Conservation (phyloP, 1,140 invertebrate species). For the Hydropsyche tenuis region DNA sequence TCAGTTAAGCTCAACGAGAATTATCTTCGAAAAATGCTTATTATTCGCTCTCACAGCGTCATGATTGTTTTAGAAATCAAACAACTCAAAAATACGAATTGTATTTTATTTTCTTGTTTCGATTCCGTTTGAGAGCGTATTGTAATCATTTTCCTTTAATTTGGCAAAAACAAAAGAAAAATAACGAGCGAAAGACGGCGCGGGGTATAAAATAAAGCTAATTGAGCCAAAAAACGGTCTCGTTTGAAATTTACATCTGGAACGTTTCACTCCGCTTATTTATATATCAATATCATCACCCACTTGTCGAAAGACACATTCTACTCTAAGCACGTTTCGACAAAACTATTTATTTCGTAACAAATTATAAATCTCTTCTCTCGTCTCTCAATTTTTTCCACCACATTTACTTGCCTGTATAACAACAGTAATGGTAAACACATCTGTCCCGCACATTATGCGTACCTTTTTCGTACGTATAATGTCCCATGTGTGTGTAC, state of each 20-base stretch:
- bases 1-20: too few relatives aligned
- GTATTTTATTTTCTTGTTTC: neutral
- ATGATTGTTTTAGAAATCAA: too few relatives aligned
- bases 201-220: neutral
- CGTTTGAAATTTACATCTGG: too few relatives aligned
- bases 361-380: constrained; percentile 3
- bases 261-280: too few relatives aligned
- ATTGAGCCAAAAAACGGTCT: constrained; percentile 6
- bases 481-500: neutral
- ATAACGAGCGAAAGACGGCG: neutral
- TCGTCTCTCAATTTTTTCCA: neutral
- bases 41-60: neutral
- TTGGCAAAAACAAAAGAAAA: neutral
- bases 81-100: neutral
- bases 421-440: neutral
- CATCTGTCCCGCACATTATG: neutral
- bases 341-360: neutral
- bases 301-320: too few relatives aligned
- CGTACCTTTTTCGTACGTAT: neutral
- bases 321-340: neutral
- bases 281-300: too few relatives aligned
- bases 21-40: too few relatives aligned
- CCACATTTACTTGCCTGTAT: neutral
- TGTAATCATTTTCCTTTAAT: constrained; percentile 8
- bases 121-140: neutral